phyloP scores from a whole-genome alignment of 1,140 invertebrate genomes.

The Ceratosolen solmsi region DNA sequence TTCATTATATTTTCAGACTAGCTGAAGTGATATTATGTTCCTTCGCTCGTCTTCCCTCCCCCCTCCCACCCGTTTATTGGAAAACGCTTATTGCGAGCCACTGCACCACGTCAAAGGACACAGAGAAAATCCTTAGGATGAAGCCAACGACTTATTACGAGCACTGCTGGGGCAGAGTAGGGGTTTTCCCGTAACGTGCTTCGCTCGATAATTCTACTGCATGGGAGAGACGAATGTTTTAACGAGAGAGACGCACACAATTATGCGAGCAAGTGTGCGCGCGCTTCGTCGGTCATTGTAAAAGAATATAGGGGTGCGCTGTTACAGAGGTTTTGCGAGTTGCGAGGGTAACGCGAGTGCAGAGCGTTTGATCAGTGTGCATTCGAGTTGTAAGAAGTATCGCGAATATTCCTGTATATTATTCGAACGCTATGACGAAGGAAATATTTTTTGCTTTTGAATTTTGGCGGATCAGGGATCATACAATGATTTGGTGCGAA shows the following conservation, averaged over 20 bases:
- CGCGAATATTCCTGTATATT: background rate
- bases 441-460: background rate
- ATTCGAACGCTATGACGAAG: background rate
- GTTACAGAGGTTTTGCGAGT: background rate
- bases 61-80: background rate
- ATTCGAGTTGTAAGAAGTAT: background rate
- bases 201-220: conserved; percentile 25
- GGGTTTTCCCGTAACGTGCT: conserved; percentile 16
- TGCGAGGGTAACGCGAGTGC: background rate
- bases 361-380: background rate
- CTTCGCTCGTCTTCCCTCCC: background rate
- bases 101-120: background rate
- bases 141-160: background rate
- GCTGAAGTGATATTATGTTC: too few species aligned
- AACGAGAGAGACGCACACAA: background rate
- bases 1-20: too few species aligned
- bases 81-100: background rate
- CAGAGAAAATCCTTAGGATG: background rate
- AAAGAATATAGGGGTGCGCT: too few species aligned
- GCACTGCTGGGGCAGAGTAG: background rate
- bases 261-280: background rate
- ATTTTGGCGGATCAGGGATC: background rate
- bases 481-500: background rate
- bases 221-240: background rate
- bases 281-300: background rate